Conservation (phyloP, 2,888 invertebrate genomes). For the Lathronympha strigana region DNA sequence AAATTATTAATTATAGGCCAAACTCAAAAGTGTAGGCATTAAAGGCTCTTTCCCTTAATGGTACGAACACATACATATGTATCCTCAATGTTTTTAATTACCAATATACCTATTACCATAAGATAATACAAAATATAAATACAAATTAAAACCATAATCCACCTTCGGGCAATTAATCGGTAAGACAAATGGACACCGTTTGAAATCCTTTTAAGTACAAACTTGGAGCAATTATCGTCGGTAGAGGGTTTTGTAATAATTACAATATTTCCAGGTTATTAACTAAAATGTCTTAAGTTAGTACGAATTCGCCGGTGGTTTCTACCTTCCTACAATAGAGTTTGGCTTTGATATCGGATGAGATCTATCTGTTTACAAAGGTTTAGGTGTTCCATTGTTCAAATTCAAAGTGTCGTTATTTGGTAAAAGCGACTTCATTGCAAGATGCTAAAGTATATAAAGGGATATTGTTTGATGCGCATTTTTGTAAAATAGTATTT, state of each 20-base stretch:
- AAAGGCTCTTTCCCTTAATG: no score
- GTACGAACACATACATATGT: no score
- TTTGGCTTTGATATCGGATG: conserved; percentile 8
- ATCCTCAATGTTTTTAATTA: no score
- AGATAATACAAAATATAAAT: not conserved
- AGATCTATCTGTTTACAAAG: conserved; percentile 22
- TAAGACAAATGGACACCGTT: conserved; percentile 25
- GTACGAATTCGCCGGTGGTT: not conserved
- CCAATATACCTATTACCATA: no score
- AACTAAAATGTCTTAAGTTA: not conserved
- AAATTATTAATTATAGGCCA: no score
- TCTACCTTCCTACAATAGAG: not conserved
- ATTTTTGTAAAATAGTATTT: no score
- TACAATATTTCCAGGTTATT: conserved; percentile 7
- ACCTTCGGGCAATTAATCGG: conserved; percentile 8
- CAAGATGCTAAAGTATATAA: not conserved
- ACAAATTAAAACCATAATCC: conserved; percentile 9
- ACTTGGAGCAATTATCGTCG: conserved; percentile 24
- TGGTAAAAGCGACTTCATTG: not conserved
- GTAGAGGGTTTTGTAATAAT: conserved; percentile 20
- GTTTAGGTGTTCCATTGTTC: conserved; percentile 1
- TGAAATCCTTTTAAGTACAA: conserved; percentile 33
- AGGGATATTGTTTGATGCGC: not conserved
- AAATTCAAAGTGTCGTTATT: not conserved
- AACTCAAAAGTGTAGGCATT: no score